phyloP scores from a whole-genome alignment of 2,113 vertebrate genomes.

The Regulus satrapa region DNA sequence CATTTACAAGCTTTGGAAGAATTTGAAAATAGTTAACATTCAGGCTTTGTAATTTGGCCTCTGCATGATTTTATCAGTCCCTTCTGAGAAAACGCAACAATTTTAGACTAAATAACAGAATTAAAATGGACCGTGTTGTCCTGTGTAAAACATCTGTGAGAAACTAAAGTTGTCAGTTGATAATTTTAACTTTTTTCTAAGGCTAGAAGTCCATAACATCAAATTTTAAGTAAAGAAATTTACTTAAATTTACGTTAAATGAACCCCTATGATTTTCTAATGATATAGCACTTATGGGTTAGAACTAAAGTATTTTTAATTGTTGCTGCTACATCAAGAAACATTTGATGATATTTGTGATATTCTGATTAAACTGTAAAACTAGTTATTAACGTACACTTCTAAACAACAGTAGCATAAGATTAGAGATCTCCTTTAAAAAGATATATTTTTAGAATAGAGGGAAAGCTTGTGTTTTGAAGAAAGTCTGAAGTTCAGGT shows the following conservation, averaged over 20 bases:
- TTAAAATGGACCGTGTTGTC: background rate
- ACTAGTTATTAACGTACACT: background rate
- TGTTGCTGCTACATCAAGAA: background rate
- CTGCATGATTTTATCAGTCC: background rate
- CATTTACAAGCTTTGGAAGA: background rate
- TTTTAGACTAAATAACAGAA: background rate
- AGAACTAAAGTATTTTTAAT: background rate
- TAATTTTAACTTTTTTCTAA: background rate
- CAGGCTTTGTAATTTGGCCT: background rate
- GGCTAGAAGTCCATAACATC: background rate
- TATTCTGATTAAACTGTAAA: background rate
- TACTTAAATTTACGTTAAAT: background rate
- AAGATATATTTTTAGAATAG: background rate
- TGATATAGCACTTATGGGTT: background rate
- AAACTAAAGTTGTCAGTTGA: background rate
- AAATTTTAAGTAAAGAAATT: background rate
- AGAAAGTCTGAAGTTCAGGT: background rate
- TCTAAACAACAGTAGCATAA: background rate
- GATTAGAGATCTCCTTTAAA: background rate
- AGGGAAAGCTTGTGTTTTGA: background rate
- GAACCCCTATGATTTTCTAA: background rate
- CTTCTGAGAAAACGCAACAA: background rate
- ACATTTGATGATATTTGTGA: background rate
- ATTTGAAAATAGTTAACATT: background rate
- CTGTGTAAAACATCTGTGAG: background rate